Evolutionary conservation across 1,140 invertebrate genomes (phyloP).

Genomic region (Drosophila pruinosa): DNA sequence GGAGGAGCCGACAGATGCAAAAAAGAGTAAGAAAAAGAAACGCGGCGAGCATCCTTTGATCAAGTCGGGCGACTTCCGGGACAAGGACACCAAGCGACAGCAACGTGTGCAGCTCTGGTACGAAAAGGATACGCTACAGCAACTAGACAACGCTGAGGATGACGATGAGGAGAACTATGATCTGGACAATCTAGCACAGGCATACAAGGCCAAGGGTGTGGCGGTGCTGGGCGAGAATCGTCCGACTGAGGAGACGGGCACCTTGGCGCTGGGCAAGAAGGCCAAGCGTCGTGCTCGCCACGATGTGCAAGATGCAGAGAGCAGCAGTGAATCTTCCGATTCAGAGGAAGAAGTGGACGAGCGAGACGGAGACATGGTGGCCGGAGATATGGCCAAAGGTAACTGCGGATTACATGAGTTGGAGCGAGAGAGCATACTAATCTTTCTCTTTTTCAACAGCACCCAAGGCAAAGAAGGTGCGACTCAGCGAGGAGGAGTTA

Average conservation of each 20-base stretch:
- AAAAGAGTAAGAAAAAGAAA: constrained; percentile 77
- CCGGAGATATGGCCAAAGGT: constrained; percentile 59
- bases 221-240: constrained; percentile 66
- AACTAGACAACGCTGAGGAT: constrained; percentile 90
- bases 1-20: constrained; percentile 62
- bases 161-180: constrained; percentile 94
- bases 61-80: constrained; percentile 91
- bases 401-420: background rate
- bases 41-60: constrained; percentile 89
- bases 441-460: constrained; percentile 20
- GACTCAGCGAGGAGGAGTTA: constrained; percentile 92
- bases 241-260: background rate
- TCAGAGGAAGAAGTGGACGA: constrained; percentile 59
- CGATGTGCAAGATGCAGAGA: constrained; percentile 48
- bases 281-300: constrained; percentile 72
- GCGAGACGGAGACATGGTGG: constrained; percentile 17
- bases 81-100: constrained; percentile 88
- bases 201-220: constrained; percentile 88
- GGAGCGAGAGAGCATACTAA: background rate
- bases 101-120: constrained; percentile 95
- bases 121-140: constrained; percentile 93
- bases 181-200: constrained; percentile 90
- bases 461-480: constrained; percentile 86
- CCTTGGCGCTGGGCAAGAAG: constrained; percentile 63
- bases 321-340: constrained; percentile 82